Conservation (phyloP, 2,888 invertebrate species). For the Tanypteryx hageni region DNA sequence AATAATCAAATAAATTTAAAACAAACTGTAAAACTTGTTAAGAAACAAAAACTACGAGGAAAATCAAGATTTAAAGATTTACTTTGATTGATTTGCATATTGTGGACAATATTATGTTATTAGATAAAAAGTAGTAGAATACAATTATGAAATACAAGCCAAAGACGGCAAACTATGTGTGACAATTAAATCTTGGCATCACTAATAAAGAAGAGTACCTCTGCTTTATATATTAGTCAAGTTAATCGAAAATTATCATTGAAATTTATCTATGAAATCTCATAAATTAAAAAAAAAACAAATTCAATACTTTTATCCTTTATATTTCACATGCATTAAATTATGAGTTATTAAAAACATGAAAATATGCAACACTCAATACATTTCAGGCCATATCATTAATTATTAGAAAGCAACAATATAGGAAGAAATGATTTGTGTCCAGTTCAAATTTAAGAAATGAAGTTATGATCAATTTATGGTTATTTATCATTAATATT, state of each 20-base stretch:
- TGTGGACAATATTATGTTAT: too few species aligned
- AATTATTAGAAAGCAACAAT: conserved; percentile 43
- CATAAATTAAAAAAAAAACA: neutral
- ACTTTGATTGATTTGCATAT: too few species aligned
- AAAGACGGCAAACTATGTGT: too few species aligned
- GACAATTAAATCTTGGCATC: too few species aligned
- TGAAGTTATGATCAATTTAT: too few species aligned
- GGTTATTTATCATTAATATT: too few species aligned
- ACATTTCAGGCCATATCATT: conserved; percentile 61
- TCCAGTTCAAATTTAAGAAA: neutral
- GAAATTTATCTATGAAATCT: neutral
- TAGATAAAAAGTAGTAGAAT: too few species aligned
- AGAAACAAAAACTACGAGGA: too few species aligned
- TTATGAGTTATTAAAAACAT: conserved; percentile 11
- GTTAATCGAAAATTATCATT: neutral
- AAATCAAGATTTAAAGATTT: too few species aligned
- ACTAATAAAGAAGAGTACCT: neutral
- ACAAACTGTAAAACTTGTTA: too few species aligned
- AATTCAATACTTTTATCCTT: neutral
- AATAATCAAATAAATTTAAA: too few species aligned
- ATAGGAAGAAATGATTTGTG: conserved; percentile 34
- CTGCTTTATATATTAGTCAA: neutral
- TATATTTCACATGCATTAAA: conserved; percentile 50
- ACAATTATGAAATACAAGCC: too few species aligned
- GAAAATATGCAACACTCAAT: conserved; percentile 37